Base-by-base conservation (phyloP, 30 jellyfish, hydroid and myxozoan genomes). In the Haliclystus octoradiatus region DNA sequence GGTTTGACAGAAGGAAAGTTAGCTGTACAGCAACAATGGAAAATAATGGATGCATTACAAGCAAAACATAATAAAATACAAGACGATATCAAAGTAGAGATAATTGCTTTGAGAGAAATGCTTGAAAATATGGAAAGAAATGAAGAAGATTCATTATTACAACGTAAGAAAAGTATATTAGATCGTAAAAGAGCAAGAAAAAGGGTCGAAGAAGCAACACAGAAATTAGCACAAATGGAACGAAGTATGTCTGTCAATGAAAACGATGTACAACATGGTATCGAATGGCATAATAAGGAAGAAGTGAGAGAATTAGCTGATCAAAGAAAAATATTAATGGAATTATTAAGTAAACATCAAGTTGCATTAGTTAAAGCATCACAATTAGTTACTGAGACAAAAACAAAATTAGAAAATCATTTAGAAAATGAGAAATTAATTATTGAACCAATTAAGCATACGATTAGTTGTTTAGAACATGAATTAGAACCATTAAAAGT, bases 121-220 rank as follows among this genome's bases (percentile, higher is more conserved):
- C 23, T 71, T 28, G 81, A 71, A 24, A 66, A 66, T 26, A 32
- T 52, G 0, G 97, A 88, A 53, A 81, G 63, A 49, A 94, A 79
- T 33, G 97, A 88, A 68, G 94, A 88, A 72, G 94, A 75, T 29
- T 93, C 74, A 31, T 74, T 88, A n/a, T 69, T 88, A 31, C 82
- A 80, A 40, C 92, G 80, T 31, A 94, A 88, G 46, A 75, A 88
- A 71, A 70, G 68, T 28, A 81, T 88, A 1, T 1, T 79, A 34
- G 94, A 88, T 52, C 77, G 94, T 34, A 75, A 90, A 46, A 79
- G 80, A 79, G 90, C 92, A 61, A 50, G 97, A 28, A 72, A 83
- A 46, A 88, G 80, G 67, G 97, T 88, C n/a, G 97, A 88, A 60
- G 94, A 88, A 71, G 97, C 97, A 2, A 88, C 94, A 49, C 82